These are phyloP conservation scores for Pangasius mekongensis DNA, from an alignment of 2,797 vertebrate genomes.

Conservation along the genomic window DNA sequence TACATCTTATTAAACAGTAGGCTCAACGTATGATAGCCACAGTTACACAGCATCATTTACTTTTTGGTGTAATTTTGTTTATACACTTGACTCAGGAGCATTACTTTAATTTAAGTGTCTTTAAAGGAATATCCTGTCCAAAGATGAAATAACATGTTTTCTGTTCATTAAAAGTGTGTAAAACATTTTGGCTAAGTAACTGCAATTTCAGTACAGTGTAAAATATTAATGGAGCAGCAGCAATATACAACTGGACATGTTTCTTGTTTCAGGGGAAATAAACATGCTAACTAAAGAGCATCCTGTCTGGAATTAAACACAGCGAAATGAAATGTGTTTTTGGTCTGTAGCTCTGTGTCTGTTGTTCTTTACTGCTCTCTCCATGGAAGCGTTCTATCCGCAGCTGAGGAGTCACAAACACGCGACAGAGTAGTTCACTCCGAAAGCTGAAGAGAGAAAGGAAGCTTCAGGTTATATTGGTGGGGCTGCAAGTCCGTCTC, in stretches of 20 bases:
- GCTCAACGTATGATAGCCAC: background rate
- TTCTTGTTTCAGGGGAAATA: constrained; percentile 12
- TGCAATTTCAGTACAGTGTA: background rate
- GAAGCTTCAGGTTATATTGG: background rate
- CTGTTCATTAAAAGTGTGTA: background rate
- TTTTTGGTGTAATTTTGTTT: background rate
- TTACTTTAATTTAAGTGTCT: background rate
- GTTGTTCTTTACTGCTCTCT: background rate
- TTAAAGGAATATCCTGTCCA: background rate
- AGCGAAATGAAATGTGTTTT: background rate
- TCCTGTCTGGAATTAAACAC: background rate
- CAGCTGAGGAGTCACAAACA: background rate
- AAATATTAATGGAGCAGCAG: no score
- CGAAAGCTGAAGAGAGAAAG: background rate
- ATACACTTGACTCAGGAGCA: background rate
- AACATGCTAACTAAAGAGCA: background rate
- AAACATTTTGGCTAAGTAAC: background rate
- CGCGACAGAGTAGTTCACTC: background rate
- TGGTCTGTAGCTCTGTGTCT: background rate
- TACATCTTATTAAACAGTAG: background rate
- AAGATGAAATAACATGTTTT: background rate
- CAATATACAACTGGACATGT: background rate
- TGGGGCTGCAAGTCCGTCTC: background rate
- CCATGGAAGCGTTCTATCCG: background rate
- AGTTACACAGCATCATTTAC: background rate